Evolutionary conservation across 1,140 invertebrate species (phyloP).

Genomic region (Drosophila pandora): DNA sequence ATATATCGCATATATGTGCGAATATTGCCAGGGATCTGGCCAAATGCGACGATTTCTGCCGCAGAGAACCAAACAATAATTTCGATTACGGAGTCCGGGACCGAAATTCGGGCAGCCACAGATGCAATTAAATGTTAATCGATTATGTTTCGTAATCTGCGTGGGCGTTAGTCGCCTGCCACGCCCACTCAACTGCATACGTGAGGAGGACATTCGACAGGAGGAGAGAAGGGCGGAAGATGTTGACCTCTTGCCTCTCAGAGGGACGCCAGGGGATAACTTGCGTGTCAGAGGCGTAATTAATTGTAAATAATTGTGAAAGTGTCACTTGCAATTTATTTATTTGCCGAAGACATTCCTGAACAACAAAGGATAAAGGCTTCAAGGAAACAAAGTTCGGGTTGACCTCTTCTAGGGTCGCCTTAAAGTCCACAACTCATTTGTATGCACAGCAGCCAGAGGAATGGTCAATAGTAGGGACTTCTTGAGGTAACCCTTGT

Average conservation of each 20-base stretch:
- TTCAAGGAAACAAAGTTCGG: constrained; percentile 10
- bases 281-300: constrained; percentile 59
- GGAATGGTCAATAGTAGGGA: constrained; percentile 19
- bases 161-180: constrained; percentile 5
- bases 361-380: not conserved
- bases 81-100: constrained; percentile 62
- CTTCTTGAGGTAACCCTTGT: constrained; percentile 20
- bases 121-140: constrained; percentile 77
- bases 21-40: not conserved
- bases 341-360: constrained; percentile 52
- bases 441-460: constrained; percentile 4
- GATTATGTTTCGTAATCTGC: constrained; percentile 57
- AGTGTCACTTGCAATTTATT: constrained; percentile 72
- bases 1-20: not conserved
- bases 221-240: not conserved
- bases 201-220: constrained; percentile 37
- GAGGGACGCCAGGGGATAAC: constrained; percentile 1
- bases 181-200: constrained; percentile 39
- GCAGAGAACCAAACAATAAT: constrained; percentile 61
- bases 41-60: constrained; percentile 23
- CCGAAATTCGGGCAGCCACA: constrained; percentile 46
- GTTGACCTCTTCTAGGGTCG: constrained; percentile 6
- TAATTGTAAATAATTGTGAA: constrained; percentile 78
- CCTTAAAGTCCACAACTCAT: constrained; percentile 15
- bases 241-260: constrained; percentile 24